Base-by-base conservation (phyloP, 2,888 invertebrate genomes). In the Phaonia tiefii region DNA sequence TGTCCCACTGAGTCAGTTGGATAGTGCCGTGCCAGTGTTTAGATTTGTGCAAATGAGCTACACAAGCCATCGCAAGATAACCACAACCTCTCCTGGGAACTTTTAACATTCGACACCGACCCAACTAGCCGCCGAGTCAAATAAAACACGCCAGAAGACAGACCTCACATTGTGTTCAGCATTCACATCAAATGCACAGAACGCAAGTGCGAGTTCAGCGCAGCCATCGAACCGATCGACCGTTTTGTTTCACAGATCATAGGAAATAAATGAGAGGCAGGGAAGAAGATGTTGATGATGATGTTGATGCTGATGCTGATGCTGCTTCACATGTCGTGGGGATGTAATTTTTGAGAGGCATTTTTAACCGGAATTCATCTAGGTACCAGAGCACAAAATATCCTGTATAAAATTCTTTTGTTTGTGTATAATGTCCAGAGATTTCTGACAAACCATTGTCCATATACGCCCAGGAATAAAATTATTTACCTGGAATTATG, bases 111-210 rank as follows among this genome's bases (percentile, higher is more conserved):
- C 44, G 22, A 46, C 25, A 26, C 26, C 25, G 31, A 31, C 31
- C 31, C 3, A 8, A 31, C n/a, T n/a, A n/a, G n/a, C 31, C 31
- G 31, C 8, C 31, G 31, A n/a, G n/a, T n/a, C n/a, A n/a, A n/a
- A n/a, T 44, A 20, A 63, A 42, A 37, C 13, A 13, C 31, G 13
- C 17, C n/a, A 2, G 49, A 13, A n/a, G 17, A 0, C 7, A 42
- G 69, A 69, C 69, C 69, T 42, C 69, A 69, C 69, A 69, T 69
- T 69, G 69, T 54, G 69, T 69, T 42, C n/a, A 2, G 42, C 42
- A 63, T 63, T 63, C 8, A 5, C 42, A 13, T 39, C 39, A 8
- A 31, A 42, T 10, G 54, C n/a, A 13, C 1, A 2, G 13, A 22
- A 22, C 1, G 49, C 20, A 49, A 49, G 54, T 54, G 54, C 54